Conservation (phyloP, 2,113 vertebrate species). For the Reinhardtius hippoglossoides region DNA sequence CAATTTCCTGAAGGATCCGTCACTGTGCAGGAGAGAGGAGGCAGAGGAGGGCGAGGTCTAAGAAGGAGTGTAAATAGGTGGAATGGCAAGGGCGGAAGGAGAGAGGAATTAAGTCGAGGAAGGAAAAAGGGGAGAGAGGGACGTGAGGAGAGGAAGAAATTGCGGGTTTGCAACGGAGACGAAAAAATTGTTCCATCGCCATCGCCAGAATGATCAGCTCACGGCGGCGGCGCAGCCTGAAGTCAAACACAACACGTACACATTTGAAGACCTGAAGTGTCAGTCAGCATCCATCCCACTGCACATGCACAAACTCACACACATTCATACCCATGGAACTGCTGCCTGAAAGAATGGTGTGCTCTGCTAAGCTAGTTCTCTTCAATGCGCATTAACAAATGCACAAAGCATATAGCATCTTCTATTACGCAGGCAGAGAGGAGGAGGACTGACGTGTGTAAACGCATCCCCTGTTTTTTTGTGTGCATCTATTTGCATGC, state of each 20-base stretch:
- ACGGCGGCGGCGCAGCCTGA: slow-evolving; percentile 1
- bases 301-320: slow-evolving; percentile 42
- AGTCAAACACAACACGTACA: slow-evolving; percentile 57
- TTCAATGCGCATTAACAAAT: slow-evolving; percentile 48
- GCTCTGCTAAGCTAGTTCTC: slow-evolving; percentile 35
- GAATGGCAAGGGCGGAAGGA: slow-evolving; percentile 43
- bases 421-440: slow-evolving; percentile 21
- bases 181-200: slow-evolving; percentile 20
- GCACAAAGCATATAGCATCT: slow-evolving; percentile 27
- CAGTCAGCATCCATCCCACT: slow-evolving; percentile 49
- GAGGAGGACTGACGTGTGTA: slow-evolving; percentile 28
- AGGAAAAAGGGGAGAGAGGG: slow-evolving; percentile 9
- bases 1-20: slow-evolving; percentile 82
- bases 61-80: slow-evolving; percentile 53
- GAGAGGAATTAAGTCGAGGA: slow-evolving; percentile 63
- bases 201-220: slow-evolving; percentile 49
- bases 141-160: slow-evolving; percentile 20
- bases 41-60: slow-evolving; percentile 8
- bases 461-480: slow-evolving; percentile 25
- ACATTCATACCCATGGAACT: slow-evolving; percentile 51
- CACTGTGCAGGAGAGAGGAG: slow-evolving; percentile 61
- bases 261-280: slow-evolving; percentile 57
- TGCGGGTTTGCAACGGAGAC: slow-evolving; percentile 40
- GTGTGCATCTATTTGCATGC: slow-evolving; percentile 56
- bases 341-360: slow-evolving; percentile 54